A percentile compares a stretch with the other conserved stretches of the same genome.
Evolutionary conservation across 2,113 vertebrate species (phyloP).

Genomic region (Rhea americana): DNA sequence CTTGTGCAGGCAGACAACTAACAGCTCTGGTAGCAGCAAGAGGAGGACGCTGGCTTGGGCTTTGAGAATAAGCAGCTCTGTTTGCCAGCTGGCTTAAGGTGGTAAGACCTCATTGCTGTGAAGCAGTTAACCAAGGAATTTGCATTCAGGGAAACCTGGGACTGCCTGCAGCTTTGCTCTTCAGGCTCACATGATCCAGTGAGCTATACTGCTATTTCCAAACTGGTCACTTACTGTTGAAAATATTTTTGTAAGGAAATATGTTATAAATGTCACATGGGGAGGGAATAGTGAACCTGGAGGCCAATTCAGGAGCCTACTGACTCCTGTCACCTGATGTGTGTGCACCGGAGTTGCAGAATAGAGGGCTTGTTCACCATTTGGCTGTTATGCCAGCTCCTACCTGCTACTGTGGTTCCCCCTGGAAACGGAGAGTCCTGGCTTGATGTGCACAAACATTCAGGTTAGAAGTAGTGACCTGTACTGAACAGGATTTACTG

Average conservation of each 20-base stretch:
- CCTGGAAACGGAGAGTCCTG: background rate
- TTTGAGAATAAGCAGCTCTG: accelerated
- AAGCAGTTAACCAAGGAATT: background rate
- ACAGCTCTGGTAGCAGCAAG: accelerated
- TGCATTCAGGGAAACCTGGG: background rate
- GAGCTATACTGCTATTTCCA: constrained; percentile 60
- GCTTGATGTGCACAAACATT: background rate
- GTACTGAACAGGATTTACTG: background rate
- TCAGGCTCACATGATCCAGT: constrained; percentile 12
- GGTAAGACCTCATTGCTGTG: background rate
- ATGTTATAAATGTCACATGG: constrained; percentile 36
- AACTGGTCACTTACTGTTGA: constrained; percentile 11
- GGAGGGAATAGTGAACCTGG: background rate
- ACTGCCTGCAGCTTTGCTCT: background rate
- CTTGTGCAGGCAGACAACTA: background rate
- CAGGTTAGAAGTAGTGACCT: background rate
- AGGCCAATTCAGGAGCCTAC: background rate
- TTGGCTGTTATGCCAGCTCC: background rate
- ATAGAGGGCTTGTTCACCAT: accelerated
- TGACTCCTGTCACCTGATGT: accelerated
- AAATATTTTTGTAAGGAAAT: constrained; percentile 54
- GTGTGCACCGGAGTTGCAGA: background rate
- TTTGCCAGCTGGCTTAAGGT: constrained; percentile 10
- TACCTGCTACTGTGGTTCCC: background rate
- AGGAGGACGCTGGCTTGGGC: accelerated